These are phyloP conservation scores for Cephalopachus bancanus DNA, from an alignment of 2,797 vertebrate species.

Conservation along the genomic window DNA sequence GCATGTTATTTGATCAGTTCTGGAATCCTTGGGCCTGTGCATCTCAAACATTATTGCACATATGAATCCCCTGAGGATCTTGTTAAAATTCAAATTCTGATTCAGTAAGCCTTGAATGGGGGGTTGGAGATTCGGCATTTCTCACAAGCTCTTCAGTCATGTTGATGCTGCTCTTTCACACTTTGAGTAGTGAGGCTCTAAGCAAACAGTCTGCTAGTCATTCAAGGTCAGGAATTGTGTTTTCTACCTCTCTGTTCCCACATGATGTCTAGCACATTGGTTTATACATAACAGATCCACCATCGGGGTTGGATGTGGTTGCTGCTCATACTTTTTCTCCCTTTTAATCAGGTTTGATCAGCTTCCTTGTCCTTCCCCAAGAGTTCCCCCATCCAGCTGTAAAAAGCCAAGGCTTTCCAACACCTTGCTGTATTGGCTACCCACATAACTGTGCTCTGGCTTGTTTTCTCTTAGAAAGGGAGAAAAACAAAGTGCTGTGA, in stretches of 20 bases:
- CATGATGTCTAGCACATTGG: not conserved
- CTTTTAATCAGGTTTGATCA: slow-evolving; percentile 18
- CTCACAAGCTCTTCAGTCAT: slow-evolving; percentile 46
- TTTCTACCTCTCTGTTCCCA: slow-evolving; percentile 57
- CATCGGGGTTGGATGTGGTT: not conserved
- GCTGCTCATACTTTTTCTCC: not conserved
- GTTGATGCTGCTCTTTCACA: slow-evolving; percentile 18
- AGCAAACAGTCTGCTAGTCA: slow-evolving; percentile 56
- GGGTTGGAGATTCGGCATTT: slow-evolving; percentile 44
- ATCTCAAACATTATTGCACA: not conserved
- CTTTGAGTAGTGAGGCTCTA: slow-evolving; percentile 43
- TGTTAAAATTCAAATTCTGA: slow-evolving; percentile 65
- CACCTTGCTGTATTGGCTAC: slow-evolving; percentile 33
- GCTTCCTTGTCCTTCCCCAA: not conserved
- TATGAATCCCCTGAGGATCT: not conserved
- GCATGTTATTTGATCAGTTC: not conserved
- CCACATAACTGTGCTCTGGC: not conserved
- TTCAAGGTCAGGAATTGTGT: slow-evolving; percentile 13
- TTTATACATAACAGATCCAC: not conserved
- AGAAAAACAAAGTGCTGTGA: slow-evolving; percentile 47
- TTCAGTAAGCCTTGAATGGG: slow-evolving; percentile 7
- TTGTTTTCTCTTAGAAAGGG: slow-evolving; percentile 48
- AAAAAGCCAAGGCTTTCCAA: slow-evolving; percentile 47
- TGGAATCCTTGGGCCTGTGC: slow-evolving; percentile 6
- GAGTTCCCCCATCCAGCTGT: not conserved